Evolutionary conservation across 2,888 invertebrate genomes (phyloP).

Genomic region (Acleris sparsana): DNA sequence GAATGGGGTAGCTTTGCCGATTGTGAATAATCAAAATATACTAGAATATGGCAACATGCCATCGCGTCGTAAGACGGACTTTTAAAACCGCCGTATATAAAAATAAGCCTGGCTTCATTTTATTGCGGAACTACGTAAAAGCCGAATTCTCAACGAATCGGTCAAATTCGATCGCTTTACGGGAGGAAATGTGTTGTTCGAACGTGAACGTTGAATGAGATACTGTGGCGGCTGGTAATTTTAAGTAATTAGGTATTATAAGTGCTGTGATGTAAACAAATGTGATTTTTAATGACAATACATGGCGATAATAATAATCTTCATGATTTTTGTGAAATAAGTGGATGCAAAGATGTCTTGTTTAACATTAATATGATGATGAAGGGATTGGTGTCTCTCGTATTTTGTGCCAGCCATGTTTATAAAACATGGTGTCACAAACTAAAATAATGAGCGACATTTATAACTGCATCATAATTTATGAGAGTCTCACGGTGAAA

Average conservation of each 20-base stretch:
- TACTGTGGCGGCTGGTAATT: slow-evolving; percentile 5
- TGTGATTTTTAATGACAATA: slow-evolving; percentile 3
- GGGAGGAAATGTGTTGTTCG: slow-evolving; percentile 12
- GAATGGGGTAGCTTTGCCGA: slow-evolving; percentile 65
- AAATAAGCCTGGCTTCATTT: slow-evolving; percentile 66
- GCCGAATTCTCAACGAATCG: slow-evolving; percentile 50
- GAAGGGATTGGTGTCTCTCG: too few species aligned
- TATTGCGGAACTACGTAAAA: slow-evolving; percentile 59
- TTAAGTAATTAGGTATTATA: background rate
- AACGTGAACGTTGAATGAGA: slow-evolving; percentile 6
- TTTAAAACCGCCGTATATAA: slow-evolving; percentile 64
- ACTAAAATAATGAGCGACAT: too few species aligned
- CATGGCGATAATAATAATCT: background rate
- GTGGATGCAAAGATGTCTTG: too few species aligned
- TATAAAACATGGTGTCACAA: too few species aligned
- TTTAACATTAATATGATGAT: too few species aligned
- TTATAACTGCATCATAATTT: too few species aligned
- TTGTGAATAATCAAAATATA: slow-evolving; percentile 49
- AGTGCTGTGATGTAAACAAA: background rate
- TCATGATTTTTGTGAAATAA: too few species aligned
- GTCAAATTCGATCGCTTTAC: slow-evolving; percentile 36
- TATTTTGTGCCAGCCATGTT: too few species aligned
- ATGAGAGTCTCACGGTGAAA: too few species aligned
- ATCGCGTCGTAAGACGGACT: slow-evolving; percentile 67
- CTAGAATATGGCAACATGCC: slow-evolving; percentile 74